Conservation (phyloP, 2,888 invertebrate species). For the Thymelicus sylvestris region DNA sequence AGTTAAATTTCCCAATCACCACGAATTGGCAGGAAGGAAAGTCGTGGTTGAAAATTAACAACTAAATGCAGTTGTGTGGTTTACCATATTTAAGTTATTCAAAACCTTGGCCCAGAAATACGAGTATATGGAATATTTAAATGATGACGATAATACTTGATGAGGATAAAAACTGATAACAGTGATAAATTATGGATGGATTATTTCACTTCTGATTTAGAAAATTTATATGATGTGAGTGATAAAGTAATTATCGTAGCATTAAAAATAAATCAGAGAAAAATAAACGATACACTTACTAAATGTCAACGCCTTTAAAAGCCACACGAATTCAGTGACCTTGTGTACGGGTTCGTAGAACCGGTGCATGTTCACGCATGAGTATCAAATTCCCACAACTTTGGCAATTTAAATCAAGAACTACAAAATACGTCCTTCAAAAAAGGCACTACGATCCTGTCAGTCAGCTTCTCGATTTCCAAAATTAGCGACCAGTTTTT, state of each 20-base stretch:
- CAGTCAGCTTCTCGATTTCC: slow-evolving; percentile 56
- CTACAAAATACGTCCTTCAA: slow-evolving; percentile 16
- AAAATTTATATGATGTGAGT: neutral
- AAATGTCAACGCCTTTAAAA: neutral
- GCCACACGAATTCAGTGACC: neutral
- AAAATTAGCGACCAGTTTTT: slow-evolving; percentile 68
- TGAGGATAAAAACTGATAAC: too few relatives aligned
- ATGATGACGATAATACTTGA: too few relatives aligned
- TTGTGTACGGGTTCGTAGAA: neutral
- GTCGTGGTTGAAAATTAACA: neutral
- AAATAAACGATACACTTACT: neutral
- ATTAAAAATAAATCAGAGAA: neutral
- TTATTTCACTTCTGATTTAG: too few relatives aligned
- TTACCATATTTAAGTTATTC: too few relatives aligned
- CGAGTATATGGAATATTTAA: too few relatives aligned
- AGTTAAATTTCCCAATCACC: slow-evolving; percentile 9
- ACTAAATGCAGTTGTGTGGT: neutral
- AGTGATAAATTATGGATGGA: too few relatives aligned
- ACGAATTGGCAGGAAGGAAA: slow-evolving; percentile 21
- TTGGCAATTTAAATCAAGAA: slow-evolving; percentile 3
- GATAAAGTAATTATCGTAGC: neutral
- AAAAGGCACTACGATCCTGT: slow-evolving; percentile 44
- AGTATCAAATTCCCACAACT: slow-evolving; percentile 14
- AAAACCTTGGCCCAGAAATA: too few relatives aligned
- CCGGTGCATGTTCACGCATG: neutral